phyloP scores from a whole-genome alignment of 2,888 invertebrate genomes.

The Eilema sororculum region DNA sequence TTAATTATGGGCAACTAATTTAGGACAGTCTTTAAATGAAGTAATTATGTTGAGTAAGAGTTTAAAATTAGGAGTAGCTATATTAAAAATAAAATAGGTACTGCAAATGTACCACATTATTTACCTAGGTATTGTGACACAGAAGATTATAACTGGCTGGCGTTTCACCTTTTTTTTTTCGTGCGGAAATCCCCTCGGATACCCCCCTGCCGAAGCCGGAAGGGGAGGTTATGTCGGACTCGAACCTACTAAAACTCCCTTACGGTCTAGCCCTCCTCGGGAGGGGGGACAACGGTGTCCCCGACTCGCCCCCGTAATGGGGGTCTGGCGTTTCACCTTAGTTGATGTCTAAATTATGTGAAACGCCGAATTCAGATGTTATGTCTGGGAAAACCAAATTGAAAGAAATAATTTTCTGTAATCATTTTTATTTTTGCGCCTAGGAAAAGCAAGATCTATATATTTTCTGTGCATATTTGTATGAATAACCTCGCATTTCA shows the following conservation, averaged over 20 bases:
- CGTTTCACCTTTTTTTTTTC: not conserved
- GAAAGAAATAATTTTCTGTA: not conserved
- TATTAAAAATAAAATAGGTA: not conserved
- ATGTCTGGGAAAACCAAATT: not conserved
- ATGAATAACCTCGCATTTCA: not conserved
- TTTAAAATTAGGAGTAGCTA: not conserved
- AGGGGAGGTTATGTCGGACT: too few species aligned
- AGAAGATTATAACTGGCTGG: not conserved
- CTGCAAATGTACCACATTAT: not conserved
- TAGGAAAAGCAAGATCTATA: not conserved
- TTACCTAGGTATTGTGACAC: not conserved
- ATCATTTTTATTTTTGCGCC: not conserved
- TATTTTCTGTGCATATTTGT: conserved; percentile 1
- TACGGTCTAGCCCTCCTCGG: too few species aligned
- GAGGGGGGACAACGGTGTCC: too few species aligned
- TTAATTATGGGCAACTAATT: not conserved
- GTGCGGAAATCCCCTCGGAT: too few species aligned
- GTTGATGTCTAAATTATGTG: too few species aligned
- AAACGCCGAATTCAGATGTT: too few species aligned
- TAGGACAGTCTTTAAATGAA: not conserved
- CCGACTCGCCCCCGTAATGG: too few species aligned
- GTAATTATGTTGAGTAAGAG: too few species aligned
- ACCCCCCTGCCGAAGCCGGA: too few species aligned
- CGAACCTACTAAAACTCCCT: too few species aligned
- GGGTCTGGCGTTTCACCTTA: too few species aligned